Evolutionary conservation across 2,797 vertebrate genomes (phyloP).

Genomic region (Dendrocincla tyrannina): DNA sequence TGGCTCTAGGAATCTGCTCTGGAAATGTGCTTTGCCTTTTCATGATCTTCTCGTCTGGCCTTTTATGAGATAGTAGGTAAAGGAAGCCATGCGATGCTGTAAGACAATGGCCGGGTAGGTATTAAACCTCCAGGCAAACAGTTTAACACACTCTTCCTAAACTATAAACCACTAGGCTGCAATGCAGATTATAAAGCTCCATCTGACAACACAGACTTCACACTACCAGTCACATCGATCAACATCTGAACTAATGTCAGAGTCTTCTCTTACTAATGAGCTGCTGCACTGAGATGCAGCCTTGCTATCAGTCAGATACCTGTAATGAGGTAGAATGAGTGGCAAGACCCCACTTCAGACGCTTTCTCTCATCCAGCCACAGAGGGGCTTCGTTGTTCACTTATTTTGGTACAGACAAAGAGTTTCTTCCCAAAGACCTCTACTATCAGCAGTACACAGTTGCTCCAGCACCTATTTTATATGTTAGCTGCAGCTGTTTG

Average conservation of each 20-base stretch:
- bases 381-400: slow-evolving; percentile 32
- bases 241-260: slow-evolving; percentile 78
- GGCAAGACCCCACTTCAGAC: slow-evolving; percentile 49
- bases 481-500: neutral
- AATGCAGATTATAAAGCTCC: slow-evolving; percentile 53
- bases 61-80: neutral
- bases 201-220: slow-evolving; percentile 63
- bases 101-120: neutral
- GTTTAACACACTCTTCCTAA: slow-evolving; percentile 44
- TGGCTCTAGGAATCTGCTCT: neutral
- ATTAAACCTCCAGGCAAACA: slow-evolving; percentile 18
- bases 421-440: slow-evolving; percentile 25
- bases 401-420: slow-evolving; percentile 48
- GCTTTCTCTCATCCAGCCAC: slow-evolving; percentile 49
- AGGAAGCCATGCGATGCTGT: neutral
- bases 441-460: neutral
- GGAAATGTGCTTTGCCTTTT: neutral
- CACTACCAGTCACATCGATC: slow-evolving; percentile 69
- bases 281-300: slow-evolving; percentile 51
- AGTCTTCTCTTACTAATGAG: slow-evolving; percentile 76
- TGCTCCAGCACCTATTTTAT: neutral
- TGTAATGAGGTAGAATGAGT: slow-evolving; percentile 68
- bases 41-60: neutral
- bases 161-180: slow-evolving; percentile 39
- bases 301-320: slow-evolving; percentile 65